phyloP scores from a whole-genome alignment of 2,113 vertebrate genomes.

The Thomomys bottae region DNA sequence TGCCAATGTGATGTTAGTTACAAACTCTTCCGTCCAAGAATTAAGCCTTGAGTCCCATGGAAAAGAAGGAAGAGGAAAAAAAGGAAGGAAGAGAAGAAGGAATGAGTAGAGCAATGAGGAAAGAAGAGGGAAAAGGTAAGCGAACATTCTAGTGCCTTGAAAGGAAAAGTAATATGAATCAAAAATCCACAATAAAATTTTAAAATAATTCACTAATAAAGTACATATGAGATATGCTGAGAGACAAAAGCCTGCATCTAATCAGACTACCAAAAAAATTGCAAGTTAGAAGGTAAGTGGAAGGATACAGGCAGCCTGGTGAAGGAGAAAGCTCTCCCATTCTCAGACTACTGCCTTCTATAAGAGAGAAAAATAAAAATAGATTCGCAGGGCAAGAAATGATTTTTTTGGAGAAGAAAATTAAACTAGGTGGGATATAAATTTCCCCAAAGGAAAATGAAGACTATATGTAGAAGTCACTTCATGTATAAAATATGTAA shows the following conservation, averaged over 20 bases:
- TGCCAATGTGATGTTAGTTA: background rate
- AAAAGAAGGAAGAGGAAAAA: too few species aligned
- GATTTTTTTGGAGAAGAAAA: background rate
- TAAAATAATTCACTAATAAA: background rate
- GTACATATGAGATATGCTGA: too few species aligned
- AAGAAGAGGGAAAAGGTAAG: too few species aligned
- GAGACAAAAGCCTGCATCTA: too few species aligned
- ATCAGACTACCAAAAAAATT: background rate
- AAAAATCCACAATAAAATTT: background rate
- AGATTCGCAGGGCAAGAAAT: background rate
- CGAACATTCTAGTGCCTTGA: too few species aligned
- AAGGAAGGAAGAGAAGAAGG: too few species aligned
- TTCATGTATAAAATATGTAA: background rate
- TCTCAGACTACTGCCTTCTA: background rate
- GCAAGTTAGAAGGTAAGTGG: background rate
- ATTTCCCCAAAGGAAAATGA: background rate
- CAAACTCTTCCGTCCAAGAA: background rate
- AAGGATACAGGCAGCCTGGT: background rate
- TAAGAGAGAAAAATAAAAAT: background rate
- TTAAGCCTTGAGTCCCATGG: background rate
- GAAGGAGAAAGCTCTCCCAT: background rate
- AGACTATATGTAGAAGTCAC: background rate
- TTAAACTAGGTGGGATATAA: background rate
- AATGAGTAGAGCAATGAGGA: too few species aligned
- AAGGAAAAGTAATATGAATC: too few species aligned